These are phyloP conservation scores for Mesitornis unicolor DNA, from an alignment of 2,113 vertebrate genomes.

Conservation along the genomic window DNA sequence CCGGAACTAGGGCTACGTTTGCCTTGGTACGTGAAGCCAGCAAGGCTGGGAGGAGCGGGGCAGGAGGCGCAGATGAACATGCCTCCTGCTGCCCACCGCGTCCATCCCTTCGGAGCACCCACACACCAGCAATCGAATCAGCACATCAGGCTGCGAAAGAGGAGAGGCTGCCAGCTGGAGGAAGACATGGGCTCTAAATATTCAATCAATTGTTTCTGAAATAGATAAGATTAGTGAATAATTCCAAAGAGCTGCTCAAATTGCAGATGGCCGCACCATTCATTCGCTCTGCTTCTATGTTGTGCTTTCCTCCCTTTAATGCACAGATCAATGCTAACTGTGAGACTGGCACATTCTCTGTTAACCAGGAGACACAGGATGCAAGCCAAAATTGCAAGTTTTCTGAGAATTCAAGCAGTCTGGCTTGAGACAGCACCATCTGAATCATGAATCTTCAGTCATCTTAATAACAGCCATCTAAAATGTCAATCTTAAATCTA, in stretches of 20 bases:
- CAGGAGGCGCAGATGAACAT: accelerated
- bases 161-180: not conserved
- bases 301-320: not conserved
- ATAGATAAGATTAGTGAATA: not conserved
- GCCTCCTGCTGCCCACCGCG: not conserved
- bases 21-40: not conserved
- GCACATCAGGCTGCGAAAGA: accelerated
- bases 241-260: not conserved
- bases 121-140: not conserved
- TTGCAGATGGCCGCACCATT: not conserved
- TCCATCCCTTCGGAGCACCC: accelerated
- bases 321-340: not conserved
- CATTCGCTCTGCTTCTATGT: not conserved
- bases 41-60: not conserved
- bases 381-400: not conserved
- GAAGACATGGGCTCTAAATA: not conserved
- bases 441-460: not conserved
- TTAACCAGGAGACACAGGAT: not conserved
- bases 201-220: not conserved
- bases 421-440: not conserved
- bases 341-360: not conserved
- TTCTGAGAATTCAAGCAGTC: not conserved
- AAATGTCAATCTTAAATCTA: not conserved
- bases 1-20: not conserved
- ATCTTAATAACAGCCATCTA: not conserved